A percentile compares a stretch with the other conserved stretches of the same genome.
Conservation (phyloP, 2,113 vertebrate species). For the Neodontobutis hainanensis region DNA sequence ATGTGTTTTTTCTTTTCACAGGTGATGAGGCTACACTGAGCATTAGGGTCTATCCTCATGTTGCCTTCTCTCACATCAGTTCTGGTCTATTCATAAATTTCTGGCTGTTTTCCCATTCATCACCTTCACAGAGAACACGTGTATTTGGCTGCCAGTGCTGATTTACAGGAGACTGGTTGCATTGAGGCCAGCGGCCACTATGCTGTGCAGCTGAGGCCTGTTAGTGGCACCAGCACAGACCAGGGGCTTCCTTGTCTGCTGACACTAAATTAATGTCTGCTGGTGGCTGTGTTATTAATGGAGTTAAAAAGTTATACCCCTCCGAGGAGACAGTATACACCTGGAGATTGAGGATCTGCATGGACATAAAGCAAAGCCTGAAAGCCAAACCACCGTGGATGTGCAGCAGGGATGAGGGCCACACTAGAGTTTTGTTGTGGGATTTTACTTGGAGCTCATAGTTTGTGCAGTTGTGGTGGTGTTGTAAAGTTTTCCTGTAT, state of each 20-base stretch:
- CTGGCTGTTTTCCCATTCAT: conserved; percentile 30
- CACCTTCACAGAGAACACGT: conserved; percentile 45
- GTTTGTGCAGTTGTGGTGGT: conserved; percentile 15
- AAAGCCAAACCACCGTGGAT: conserved; percentile 44
- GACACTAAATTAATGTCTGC: conserved; percentile 54
- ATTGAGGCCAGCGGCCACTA: conserved; percentile 47
- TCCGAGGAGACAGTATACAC: conserved; percentile 62
- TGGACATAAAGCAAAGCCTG: conserved; percentile 61
- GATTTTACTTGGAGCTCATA: conserved; percentile 13
- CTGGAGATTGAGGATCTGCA: conserved; percentile 61
- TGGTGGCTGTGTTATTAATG: conserved; percentile 67
- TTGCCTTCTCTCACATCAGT: conserved; percentile 14
- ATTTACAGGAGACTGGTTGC: conserved; percentile 45
- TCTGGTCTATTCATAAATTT: conserved; percentile 36
- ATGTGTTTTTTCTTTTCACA: too few relatives aligned
- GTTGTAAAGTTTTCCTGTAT: conserved; percentile 14
- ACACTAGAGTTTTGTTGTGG: conserved; percentile 20
- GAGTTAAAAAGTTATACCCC: conserved; percentile 69
- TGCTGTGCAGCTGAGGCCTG: conserved; percentile 13
- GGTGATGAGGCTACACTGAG: too few relatives aligned
- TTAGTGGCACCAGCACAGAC: conserved; percentile 20
- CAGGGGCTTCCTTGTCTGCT: conserved; percentile 36
- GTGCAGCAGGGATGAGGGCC: conserved; percentile 42
- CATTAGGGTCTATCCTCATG: background rate
- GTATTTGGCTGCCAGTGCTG: conserved; percentile 21